A percentile compares a stretch with the other conserved stretches of the same genome.
Evolutionary conservation across 2,888 invertebrate genomes (phyloP).

Genomic region (Epinotia nisella): DNA sequence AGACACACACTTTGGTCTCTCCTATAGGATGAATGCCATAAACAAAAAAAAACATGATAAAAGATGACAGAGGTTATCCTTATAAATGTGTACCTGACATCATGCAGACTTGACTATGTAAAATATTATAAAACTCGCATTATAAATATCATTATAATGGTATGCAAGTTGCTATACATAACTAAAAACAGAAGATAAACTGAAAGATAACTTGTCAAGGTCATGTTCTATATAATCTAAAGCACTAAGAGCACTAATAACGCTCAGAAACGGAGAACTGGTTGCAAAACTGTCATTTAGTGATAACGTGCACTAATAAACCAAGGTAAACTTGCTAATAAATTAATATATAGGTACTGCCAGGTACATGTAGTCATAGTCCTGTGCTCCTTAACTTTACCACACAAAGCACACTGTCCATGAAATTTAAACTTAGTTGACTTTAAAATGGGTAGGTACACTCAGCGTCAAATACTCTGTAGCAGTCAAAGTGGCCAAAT

Average conservation of each 20-base stretch:
- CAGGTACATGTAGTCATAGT: background rate
- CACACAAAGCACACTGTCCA: background rate
- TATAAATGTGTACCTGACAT: background rate
- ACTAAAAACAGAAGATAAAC: background rate
- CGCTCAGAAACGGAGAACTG: conserved; percentile 1
- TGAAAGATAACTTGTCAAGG: conserved; percentile 20
- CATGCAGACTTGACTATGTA: background rate
- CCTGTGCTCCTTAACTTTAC: background rate
- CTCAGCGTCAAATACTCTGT: too few relatives aligned
- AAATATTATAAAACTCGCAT: background rate
- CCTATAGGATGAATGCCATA: too few relatives aligned
- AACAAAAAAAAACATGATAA: too few relatives aligned
- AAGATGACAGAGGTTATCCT: too few relatives aligned
- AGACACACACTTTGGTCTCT: too few relatives aligned
- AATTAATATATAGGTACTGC: background rate
- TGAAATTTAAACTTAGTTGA: too few relatives aligned
- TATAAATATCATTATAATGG: background rate
- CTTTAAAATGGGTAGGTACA: too few relatives aligned
- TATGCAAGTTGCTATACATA: background rate
- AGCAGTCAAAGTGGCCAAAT: too few relatives aligned
- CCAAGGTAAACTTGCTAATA: conserved; percentile 19
- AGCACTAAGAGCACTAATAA: background rate
- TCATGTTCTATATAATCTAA: conserved; percentile 28
- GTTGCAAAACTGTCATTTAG: conserved; percentile 20
- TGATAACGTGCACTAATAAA: conserved; percentile 1